Base-by-base conservation (phyloP, 2,113 vertebrate genomes). In the Sebastes fasciatus region DNA sequence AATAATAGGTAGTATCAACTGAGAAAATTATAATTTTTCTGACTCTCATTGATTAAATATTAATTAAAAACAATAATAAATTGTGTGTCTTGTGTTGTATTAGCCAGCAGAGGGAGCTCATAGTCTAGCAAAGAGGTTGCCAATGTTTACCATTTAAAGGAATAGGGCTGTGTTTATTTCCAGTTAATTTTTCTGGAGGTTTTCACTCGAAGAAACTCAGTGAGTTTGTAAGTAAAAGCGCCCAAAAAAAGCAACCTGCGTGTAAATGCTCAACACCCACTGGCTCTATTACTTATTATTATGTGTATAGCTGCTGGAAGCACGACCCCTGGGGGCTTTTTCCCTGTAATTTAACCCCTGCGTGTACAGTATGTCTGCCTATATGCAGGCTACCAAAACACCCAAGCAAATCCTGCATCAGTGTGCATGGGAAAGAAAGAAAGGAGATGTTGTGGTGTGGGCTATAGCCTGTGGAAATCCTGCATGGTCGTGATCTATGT, bases 271-370 rank as follows among this genome's bases (percentile, higher is more conserved):
- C 16, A 48, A 55, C 63, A 84, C 71, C 73, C 19, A 55, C 48
- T 49, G 60, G 51, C 40, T 80, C 23, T 57, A 54, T 69, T 70
- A 57, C 80, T 84, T 80, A 74, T 86, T 86, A 83, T 34, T 34
- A 34, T 34, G 34, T 87, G 72, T 70, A 52, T 55, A 85, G 74
- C 63, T 68, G 78, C 91, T 90, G 85, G 88, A 90, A 92, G 83
- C 85, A 34, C 86, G 79, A 91, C 88, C 91, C 88, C 90, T 77
- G 77, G 81, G 92, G 90, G 74, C 69, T 87, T 89, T 88, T 87
- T 34, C 34, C 34, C 72, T 42, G 57, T 86, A 90, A 88, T 88
- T 92, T 92, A 93, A 93, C 91, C 93, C 93, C 55, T 93, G 66
- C 85, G 19, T 88, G 91, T 75, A 78, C 90, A 86, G 68, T 67